Conservation (phyloP, 2,797 vertebrate species). For the Holocentrus rufus region DNA sequence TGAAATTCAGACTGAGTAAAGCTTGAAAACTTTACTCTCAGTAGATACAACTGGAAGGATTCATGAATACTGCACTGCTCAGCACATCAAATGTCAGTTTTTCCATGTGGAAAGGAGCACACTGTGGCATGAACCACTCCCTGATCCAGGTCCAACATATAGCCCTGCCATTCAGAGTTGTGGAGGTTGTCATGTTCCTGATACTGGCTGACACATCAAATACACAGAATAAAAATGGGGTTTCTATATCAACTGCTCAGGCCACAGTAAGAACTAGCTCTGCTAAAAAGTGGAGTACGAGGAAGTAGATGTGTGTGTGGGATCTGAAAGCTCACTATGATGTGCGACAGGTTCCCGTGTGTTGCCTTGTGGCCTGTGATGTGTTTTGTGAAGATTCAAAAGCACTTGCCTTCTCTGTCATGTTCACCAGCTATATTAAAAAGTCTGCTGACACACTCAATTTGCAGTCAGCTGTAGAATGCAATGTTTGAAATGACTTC, state of each 20-base stretch:
- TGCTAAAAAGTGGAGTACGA: not conserved
- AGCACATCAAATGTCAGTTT: not conserved
- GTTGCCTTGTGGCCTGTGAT: not conserved
- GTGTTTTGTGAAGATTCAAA: not conserved
- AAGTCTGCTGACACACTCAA: not conserved
- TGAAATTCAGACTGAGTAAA: conserved; percentile 9
- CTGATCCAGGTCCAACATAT: not conserved
- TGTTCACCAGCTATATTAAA: not conserved
- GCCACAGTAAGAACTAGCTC: not conserved
- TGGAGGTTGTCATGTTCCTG: not conserved
- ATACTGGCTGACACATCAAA: not conserved
- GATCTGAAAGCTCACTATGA: not conserved
- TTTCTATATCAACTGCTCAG: too few species aligned
- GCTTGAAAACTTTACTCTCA: not conserved
- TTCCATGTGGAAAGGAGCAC: not conserved
- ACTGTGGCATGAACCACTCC: not conserved
- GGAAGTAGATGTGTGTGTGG: not conserved
- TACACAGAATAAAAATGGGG: too few species aligned
- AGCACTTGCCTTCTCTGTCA: not conserved
- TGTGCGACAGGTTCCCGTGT: conserved; percentile 6
- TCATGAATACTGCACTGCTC: not conserved
- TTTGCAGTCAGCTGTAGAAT: not conserved
- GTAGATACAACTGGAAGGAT: not conserved
- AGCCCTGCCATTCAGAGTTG: too few species aligned
- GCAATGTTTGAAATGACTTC: not conserved